Percentiles rank a stretch among this genome's conserved stretches.
These are phyloP conservation scores for Acrobasis suavella DNA, from an alignment of 2,888 invertebrate genomes.

Conservation along the genomic window DNA sequence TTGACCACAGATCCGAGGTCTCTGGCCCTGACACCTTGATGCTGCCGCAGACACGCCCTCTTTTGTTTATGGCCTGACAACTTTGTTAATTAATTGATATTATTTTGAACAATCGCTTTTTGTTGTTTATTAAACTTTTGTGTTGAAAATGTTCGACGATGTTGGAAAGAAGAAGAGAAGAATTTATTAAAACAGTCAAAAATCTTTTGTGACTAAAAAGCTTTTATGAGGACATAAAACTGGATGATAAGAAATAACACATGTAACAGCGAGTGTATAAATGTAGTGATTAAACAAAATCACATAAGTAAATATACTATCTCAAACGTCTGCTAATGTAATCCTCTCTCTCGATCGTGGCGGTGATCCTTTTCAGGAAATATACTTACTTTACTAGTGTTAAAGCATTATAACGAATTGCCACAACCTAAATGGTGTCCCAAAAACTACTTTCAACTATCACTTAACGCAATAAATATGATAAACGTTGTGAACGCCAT, in stretches of 20 bases:
- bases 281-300: too few species aligned
- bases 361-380: too few species aligned
- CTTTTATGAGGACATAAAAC: too few species aligned
- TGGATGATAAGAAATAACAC: too few species aligned
- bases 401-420: too few species aligned
- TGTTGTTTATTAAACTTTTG: constrained; percentile 18
- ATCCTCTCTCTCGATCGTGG: too few species aligned
- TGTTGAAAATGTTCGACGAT: constrained; percentile 24
- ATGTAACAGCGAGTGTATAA: too few species aligned
- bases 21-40: constrained; percentile 66
- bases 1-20: constrained; percentile 77
- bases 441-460: background rate
- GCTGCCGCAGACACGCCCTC: constrained; percentile 59
- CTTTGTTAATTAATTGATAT: constrained; percentile 60
- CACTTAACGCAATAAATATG: background rate
- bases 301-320: too few species aligned
- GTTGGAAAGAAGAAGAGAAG: constrained; percentile 1
- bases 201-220: too few species aligned
- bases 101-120: constrained; percentile 31
- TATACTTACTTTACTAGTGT: too few species aligned
- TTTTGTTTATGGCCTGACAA: constrained; percentile 68
- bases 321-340: too few species aligned
- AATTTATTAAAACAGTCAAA: background rate
- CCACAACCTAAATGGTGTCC: background rate
- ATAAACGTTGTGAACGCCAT: background rate